Base-by-base conservation (phyloP, 2,113 vertebrate genomes). In the Oncorhynchus keta region DNA sequence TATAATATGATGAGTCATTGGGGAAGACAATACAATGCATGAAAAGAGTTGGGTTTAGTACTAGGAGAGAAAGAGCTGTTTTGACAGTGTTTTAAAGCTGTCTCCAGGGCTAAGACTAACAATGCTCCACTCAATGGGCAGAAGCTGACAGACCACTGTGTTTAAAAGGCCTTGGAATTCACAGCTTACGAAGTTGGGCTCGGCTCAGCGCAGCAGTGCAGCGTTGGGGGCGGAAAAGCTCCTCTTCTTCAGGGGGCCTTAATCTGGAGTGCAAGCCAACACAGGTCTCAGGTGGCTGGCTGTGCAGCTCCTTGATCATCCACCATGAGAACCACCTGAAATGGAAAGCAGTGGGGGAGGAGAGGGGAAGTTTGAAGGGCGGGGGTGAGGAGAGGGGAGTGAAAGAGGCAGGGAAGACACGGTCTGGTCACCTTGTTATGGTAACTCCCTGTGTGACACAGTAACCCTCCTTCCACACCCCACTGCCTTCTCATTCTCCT, bases 61-160 rank as follows among this genome's bases (percentile, higher is more conserved):
- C 0, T 55, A 4, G 51, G 81, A 85, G 67, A 13, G 13, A 67
- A 28, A 87, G 86, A 18, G 76, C 81, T 81, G 80, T 82, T 93
- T 91, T 90, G 83, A 90, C 80, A 83, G 89, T 87, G 69, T 80
- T 84, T 64, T 84, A 85, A 89, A 87, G 76, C 87, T 92, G 87
- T 90, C 86, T 90, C 87, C 86, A 88, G 79, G 82, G 86, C 72
- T 79, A 81, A 89, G 70, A 57, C 81, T 90, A 87, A 90, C 85
- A 93, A 89, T 65, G 59, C 91, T 89, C 91, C 90, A 90, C 94
- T 93, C 89, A 88, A 84, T 87, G 78, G 83, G 88, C 84, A 72
- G 92, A 86, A 89, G 91, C 89, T 92, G 93, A 93, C 91, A 94
- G 92, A 86, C 88, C 92, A 91, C 90, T 93, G 92, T 93, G 89